Evolutionary conservation across 2,888 invertebrate species (phyloP).

Genomic region (Polia nebulosa): DNA sequence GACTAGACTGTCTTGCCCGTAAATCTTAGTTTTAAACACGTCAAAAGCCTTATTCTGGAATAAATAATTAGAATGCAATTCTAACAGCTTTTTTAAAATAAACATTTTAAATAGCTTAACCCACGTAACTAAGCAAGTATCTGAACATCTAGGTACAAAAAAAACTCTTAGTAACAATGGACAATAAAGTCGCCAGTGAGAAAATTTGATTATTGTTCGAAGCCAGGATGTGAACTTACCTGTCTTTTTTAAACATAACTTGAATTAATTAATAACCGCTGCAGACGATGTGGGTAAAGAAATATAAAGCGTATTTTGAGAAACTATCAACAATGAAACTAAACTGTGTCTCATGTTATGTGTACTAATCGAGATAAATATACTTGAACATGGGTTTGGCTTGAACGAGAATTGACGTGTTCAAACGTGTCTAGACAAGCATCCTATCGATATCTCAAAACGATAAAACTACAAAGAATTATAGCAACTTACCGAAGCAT

Average conservation of each 20-base stretch:
- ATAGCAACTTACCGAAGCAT: too few species aligned
- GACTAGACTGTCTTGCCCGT: background rate
- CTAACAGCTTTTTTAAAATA: background rate
- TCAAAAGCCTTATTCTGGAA: constrained; percentile 1
- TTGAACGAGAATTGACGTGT: constrained; percentile 8
- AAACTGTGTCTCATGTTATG: background rate
- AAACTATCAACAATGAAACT: constrained; percentile 5
- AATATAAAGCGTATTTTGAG: constrained; percentile 23
- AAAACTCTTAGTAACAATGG: constrained; percentile 28
- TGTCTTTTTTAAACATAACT: constrained; percentile 20
- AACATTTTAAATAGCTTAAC: background rate
- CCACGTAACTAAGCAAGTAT: background rate
- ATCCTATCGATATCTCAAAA: constrained; percentile 1
- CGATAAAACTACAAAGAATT: constrained; percentile 18
- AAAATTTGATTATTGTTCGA: constrained; percentile 33
- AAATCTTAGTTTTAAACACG: constrained; percentile 17
- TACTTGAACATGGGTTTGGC: background rate
- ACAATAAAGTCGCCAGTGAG: constrained; percentile 31
- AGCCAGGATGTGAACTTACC: constrained; percentile 38
- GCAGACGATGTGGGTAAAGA: constrained; percentile 5
- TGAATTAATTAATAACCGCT: constrained; percentile 16
- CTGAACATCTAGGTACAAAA: background rate
- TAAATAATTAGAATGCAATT: constrained; percentile 9
- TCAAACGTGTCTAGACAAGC: constrained; percentile 34
- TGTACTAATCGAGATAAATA: constrained; percentile 10